A percentile compares a stretch with the other conserved stretches of the same genome.
Conservation (phyloP, 1,140 invertebrate genomes). For the Apis florea region DNA sequence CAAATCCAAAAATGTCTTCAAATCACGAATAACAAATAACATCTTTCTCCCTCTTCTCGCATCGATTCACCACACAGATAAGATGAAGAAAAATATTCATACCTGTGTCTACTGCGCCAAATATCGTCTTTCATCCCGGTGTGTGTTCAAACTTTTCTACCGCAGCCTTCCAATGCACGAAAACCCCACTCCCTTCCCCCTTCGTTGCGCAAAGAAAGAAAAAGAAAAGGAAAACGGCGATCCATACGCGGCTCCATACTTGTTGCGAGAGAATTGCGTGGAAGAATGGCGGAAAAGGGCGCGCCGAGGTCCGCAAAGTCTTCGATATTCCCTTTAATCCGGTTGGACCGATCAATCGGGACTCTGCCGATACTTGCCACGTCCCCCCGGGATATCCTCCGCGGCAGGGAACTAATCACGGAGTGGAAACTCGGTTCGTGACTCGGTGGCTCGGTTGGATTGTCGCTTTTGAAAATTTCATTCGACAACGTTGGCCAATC, state of each 20-base stretch:
- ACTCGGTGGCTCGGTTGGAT: not conserved
- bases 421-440: not conserved
- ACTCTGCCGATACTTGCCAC: slow-evolving; percentile 8
- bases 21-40: too few species aligned
- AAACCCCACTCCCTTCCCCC: not conserved
- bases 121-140: not conserved
- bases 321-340: slow-evolving; percentile 67
- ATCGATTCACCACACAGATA: not conserved
- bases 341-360: slow-evolving; percentile 45
- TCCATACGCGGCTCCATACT: too few species aligned
- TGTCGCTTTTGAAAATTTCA: slow-evolving; percentile 13
- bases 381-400: slow-evolving; percentile 18
- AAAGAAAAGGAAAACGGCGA: not conserved
- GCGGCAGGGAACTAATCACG: slow-evolving; percentile 38
- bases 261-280: too few species aligned
- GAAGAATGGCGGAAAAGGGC: not conserved
- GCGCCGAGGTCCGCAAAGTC: slow-evolving; percentile 51
- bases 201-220: not conserved
- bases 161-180: not conserved
- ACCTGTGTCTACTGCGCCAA: not conserved
- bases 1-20: too few species aligned
- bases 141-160: not conserved
- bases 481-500: slow-evolving; percentile 4
- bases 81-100: slow-evolving; percentile 30
- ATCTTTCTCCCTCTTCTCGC: not conserved